Evolutionary conservation across 2,113 vertebrate genomes (phyloP).

Genomic region (Acrocephalus arundinaceus): DNA sequence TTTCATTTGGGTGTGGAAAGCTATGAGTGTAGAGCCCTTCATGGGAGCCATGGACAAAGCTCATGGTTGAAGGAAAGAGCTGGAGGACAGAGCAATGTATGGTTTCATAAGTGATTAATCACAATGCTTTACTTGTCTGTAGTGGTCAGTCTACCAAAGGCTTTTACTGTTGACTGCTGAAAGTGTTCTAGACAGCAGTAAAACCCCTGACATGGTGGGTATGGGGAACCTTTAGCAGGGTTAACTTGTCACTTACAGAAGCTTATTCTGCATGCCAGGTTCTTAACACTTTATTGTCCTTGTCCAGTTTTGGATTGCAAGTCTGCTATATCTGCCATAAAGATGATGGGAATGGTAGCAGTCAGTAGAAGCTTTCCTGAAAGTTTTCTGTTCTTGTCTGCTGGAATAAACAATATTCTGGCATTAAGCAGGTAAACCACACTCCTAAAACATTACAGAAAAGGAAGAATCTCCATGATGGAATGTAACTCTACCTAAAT

Average conservation of each 20-base stretch:
- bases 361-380: not conserved
- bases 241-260: not conserved
- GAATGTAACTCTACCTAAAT: not conserved
- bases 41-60: not conserved
- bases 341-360: not conserved
- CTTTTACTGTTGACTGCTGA: not conserved
- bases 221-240: not conserved
- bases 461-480: not conserved
- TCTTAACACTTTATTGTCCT: not conserved
- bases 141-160: not conserved
- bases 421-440: not conserved
- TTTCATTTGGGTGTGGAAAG: not conserved
- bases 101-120: not conserved
- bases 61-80: not conserved
- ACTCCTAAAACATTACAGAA: not conserved
- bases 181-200: not conserved
- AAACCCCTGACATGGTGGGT: not conserved
- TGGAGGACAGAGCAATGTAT: not conserved
- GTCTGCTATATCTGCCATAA: not conserved
- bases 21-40: not conserved
- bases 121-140: not conserved
- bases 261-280: not conserved
- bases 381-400: not conserved
- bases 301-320: not conserved
- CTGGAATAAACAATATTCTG: not conserved